Evolutionary conservation across 2,113 vertebrate species (phyloP).

Genomic region (Danionella cerebrum): DNA sequence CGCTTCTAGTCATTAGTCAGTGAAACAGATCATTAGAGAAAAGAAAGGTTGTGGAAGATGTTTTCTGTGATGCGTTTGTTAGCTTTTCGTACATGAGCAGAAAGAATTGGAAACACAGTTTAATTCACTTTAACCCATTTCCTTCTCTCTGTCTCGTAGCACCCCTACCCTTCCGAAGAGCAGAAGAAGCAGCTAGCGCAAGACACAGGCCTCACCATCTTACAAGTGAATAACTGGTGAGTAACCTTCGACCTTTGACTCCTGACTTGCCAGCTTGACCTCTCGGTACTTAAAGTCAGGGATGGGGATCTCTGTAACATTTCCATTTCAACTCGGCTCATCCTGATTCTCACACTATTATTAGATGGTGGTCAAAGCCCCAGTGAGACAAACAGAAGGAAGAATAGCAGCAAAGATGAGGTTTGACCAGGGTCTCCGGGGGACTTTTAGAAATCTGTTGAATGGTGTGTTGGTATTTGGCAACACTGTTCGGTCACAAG

Average conservation of each 20-base stretch:
- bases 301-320: not conserved
- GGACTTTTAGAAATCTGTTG: not conserved
- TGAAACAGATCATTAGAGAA: not conserved
- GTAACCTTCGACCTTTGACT: constrained; percentile 11
- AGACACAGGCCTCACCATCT: constrained; percentile 65
- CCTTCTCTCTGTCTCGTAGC: not conserved
- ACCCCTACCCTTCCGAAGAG: constrained; percentile 59
- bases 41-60: not conserved
- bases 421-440: not conserved
- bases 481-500: not conserved
- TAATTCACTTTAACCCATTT: not conserved
- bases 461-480: not conserved
- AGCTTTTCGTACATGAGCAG: too few relatives aligned
- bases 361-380: not conserved
- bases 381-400: not conserved
- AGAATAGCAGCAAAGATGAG: not conserved
- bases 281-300: not conserved
- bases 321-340: constrained; percentile 8
- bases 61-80: too few relatives aligned
- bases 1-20: not conserved
- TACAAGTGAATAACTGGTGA: constrained; percentile 67
- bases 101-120: too few relatives aligned
- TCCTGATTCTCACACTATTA: constrained; percentile 17
- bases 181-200: constrained; percentile 67
- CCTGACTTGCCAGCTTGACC: not conserved